A percentile compares a stretch with the other conserved stretches of the same genome.
phyloP scores from a whole-genome alignment of 2,888 invertebrate genomes.

The Apamea epomidion region DNA sequence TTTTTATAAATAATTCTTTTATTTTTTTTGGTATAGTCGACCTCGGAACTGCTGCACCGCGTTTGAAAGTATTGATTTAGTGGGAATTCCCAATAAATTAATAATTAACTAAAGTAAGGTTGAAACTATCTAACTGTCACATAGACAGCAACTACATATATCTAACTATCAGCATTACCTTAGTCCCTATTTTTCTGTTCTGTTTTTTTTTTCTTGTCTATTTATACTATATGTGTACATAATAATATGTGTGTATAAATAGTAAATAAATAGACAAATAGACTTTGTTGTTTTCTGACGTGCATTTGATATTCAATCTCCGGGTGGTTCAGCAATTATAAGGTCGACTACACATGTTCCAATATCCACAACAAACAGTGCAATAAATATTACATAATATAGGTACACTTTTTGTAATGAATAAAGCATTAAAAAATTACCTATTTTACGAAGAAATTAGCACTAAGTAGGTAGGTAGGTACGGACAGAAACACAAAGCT shows the following conservation, averaged over 20 bases:
- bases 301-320: background rate
- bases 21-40: background rate
- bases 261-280: background rate
- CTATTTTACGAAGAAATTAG: background rate
- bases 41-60: background rate
- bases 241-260: too few species aligned
- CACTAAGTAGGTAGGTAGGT: background rate
- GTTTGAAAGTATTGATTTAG: too few species aligned
- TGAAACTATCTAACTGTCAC: background rate
- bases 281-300: background rate
- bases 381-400: background rate
- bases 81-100: too few species aligned
- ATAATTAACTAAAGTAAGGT: too few species aligned
- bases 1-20: background rate
- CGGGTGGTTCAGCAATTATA: background rate
- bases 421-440: background rate
- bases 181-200: too few species aligned
- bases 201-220: too few species aligned
- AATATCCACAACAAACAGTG: background rate
- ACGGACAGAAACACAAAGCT: conserved; percentile 14
- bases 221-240: too few species aligned
- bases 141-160: too few species aligned
- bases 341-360: background rate
- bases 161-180: too few species aligned
- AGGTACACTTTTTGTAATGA: background rate